phyloP scores from a whole-genome alignment of 2,888 invertebrate genomes.

The Papilio demoleus region DNA sequence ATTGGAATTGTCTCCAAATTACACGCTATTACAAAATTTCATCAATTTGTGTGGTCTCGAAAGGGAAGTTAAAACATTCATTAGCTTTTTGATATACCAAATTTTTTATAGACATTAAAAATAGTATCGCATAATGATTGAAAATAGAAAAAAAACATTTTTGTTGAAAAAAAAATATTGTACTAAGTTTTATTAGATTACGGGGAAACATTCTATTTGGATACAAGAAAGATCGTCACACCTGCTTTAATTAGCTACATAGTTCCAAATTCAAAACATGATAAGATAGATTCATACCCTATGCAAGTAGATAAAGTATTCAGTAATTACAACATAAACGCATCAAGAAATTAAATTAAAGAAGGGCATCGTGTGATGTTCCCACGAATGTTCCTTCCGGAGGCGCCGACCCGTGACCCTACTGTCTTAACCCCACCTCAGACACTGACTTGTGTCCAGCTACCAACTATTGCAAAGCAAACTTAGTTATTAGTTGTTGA shows the following conservation, averaged over 20 bases:
- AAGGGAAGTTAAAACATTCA: not conserved
- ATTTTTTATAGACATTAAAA: no score
- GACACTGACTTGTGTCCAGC: constrained; percentile 31
- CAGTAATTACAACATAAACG: constrained; percentile 51
- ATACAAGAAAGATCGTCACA: constrained; percentile 1
- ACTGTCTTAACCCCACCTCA: constrained; percentile 62
- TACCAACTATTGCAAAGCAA: not conserved
- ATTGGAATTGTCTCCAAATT: constrained; percentile 52
- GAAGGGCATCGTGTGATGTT: constrained; percentile 61
- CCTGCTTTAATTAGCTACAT: constrained; percentile 27
- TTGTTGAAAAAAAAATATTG: not conserved
- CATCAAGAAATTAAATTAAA: constrained; percentile 63
- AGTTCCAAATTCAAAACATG: constrained; percentile 1
- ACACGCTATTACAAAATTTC: constrained; percentile 40
- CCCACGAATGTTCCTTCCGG: constrained; percentile 80
- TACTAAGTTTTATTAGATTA: not conserved
- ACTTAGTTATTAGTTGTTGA: no score
- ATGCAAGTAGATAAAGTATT: constrained; percentile 37
- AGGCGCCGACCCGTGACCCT: constrained; percentile 78
- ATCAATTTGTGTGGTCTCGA: constrained; percentile 26
- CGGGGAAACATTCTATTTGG: no score
- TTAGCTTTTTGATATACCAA: no score
- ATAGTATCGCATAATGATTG: no score
- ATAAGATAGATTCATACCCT: constrained; percentile 32
- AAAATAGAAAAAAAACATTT: no score